phyloP scores from a whole-genome alignment of 2,797 vertebrate species.

The Spinus pinus region DNA sequence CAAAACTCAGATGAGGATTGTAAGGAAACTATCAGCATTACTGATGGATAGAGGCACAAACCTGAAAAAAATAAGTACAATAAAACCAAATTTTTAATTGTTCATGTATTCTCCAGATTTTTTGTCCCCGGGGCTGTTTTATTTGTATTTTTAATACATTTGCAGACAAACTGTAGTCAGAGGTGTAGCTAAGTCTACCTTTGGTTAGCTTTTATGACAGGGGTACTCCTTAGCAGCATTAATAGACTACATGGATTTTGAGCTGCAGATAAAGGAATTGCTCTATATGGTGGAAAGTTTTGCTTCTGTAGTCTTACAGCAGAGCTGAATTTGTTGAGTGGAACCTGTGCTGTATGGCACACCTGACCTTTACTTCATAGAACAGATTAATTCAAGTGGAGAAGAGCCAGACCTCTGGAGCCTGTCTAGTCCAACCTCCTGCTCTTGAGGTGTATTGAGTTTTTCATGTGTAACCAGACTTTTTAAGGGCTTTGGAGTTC shows the following conservation, averaged over 20 bases:
- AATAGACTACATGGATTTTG: not conserved
- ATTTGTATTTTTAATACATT: not conserved
- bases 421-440: not conserved
- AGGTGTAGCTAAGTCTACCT: not conserved
- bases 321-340: not conserved
- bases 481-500: not conserved
- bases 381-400: not conserved
- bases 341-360: not conserved
- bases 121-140: not conserved
- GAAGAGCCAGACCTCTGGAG: not conserved
- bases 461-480: not conserved
- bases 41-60: not conserved
- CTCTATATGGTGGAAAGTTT: not conserved
- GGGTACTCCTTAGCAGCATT: not conserved
- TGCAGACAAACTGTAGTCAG: not conserved
- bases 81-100: not conserved
- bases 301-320: not conserved
- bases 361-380: not conserved
- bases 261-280: not conserved
- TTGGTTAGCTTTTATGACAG: not conserved
- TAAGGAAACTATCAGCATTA: not conserved
- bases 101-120: not conserved
- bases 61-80: not conserved
- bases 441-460: not conserved
- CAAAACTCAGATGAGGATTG: not conserved